These are phyloP conservation scores for Stigmatopora argus DNA, from an alignment of 2,113 vertebrate genomes.

Conservation along the genomic window DNA sequence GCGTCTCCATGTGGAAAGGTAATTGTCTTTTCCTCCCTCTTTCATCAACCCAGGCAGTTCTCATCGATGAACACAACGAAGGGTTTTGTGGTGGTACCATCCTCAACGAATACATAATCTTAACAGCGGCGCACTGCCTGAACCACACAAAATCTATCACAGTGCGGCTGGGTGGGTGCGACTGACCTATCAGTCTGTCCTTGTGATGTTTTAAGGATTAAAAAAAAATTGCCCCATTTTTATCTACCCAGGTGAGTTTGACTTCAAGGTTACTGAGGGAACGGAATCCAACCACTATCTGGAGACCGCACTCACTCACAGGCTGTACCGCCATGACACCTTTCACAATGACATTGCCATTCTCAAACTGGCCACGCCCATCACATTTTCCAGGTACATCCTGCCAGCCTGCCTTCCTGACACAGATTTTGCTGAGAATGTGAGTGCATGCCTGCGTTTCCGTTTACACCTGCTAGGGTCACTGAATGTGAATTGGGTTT, in stretches of 20 bases:
- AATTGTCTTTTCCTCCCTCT: not conserved
- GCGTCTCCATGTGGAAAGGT: not conserved
- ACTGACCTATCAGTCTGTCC: not conserved
- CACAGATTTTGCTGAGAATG: constrained; percentile 78
- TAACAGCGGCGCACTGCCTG: constrained; percentile 90
- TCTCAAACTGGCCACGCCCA: constrained; percentile 76
- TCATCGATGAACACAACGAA: constrained; percentile 68
- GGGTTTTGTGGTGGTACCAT: constrained; percentile 91
- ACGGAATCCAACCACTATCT: constrained; percentile 63
- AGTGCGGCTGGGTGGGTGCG: constrained; percentile 77
- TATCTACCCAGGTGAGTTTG: constrained; percentile 74
- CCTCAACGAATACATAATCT: constrained; percentile 73
- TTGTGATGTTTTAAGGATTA: not conserved
- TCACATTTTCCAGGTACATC: constrained; percentile 72
- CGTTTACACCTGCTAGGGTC: too few relatives aligned
- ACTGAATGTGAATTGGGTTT: too few relatives aligned
- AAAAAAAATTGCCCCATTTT: not conserved
- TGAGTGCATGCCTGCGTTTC: not conserved
- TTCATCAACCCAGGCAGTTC: constrained; percentile 73
- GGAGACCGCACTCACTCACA: constrained; percentile 70
- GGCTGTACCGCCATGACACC: constrained; percentile 59
- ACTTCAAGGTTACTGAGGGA: constrained; percentile 60
- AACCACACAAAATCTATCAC: constrained; percentile 71
- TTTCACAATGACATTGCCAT: constrained; percentile 86
- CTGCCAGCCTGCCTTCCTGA: constrained; percentile 84